Percentiles rank a stretch among this genome's conserved stretches.
phyloP scores from a whole-genome alignment of 2,797 vertebrate species.

The Myotis myotis region DNA sequence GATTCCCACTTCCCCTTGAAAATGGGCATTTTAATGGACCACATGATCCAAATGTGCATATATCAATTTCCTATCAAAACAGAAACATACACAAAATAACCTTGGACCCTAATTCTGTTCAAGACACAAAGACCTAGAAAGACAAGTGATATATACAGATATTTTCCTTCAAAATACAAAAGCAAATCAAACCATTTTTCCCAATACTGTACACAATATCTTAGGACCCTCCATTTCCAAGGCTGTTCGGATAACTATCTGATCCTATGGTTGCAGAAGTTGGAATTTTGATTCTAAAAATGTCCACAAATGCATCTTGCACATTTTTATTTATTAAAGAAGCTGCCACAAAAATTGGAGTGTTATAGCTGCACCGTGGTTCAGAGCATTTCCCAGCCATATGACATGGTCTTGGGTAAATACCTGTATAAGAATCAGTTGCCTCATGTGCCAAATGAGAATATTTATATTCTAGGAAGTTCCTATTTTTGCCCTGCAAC shows the following conservation, averaged over 20 bases:
- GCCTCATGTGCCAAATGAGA: background rate
- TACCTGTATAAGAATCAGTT: background rate
- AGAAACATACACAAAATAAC: background rate
- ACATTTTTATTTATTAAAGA: background rate
- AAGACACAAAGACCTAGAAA: background rate
- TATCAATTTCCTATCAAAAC: background rate
- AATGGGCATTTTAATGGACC: background rate
- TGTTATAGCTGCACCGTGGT: background rate
- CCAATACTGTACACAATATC: background rate
- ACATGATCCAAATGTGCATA: background rate
- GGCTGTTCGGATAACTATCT: background rate
- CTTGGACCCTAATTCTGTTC: background rate
- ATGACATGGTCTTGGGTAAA: background rate
- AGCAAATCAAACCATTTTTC: background rate
- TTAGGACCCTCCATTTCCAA: background rate
- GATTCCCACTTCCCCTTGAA: background rate
- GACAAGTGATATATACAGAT: background rate
- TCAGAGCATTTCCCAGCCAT: background rate
- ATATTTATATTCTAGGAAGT: background rate
- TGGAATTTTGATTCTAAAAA: conserved; percentile 3
- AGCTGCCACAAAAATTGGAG: background rate
- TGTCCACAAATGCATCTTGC: background rate
- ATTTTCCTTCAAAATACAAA: background rate
- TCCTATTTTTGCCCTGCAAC: background rate
- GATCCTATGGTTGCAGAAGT: background rate